Conservation (phyloP, 2,888 invertebrate genomes). For the Drosophila hamatofila region DNA sequence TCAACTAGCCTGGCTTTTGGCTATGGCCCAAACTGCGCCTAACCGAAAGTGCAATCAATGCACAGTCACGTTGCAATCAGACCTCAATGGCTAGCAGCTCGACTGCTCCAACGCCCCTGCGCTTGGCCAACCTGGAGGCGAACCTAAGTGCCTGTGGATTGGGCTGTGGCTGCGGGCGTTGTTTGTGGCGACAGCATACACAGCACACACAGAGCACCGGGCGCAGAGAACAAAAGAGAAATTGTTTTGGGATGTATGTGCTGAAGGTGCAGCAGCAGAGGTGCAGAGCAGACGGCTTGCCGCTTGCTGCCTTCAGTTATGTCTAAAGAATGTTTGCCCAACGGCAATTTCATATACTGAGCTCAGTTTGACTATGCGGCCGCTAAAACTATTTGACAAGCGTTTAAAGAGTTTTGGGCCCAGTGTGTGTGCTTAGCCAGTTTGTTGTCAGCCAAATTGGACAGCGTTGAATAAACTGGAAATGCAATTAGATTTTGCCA, state of each 20-base stretch:
- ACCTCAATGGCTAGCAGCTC: slow-evolving; percentile 5
- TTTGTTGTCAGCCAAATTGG: background rate
- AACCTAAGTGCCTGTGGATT: background rate
- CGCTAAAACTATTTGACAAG: slow-evolving; percentile 37
- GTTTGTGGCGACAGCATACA: slow-evolving; percentile 7
- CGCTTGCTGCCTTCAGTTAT: background rate
- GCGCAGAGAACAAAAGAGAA: slow-evolving; percentile 5
- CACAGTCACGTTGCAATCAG: slow-evolving; percentile 48
- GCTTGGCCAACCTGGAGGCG: background rate
- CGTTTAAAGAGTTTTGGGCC: background rate
- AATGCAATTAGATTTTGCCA: slow-evolving; percentile 29
- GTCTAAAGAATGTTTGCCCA: slow-evolving; percentile 23
- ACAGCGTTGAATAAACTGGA: slow-evolving; percentile 9
- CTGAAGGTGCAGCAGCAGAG: background rate
- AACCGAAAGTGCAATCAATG: slow-evolving; percentile 38
- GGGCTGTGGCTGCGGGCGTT: background rate
- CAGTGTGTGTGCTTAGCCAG: slow-evolving; percentile 1
- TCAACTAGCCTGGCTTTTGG: background rate
- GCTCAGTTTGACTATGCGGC: slow-evolving; percentile 31
- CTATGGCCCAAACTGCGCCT: background rate
- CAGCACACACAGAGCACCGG: background rate
- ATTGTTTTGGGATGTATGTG: slow-evolving; percentile 20
- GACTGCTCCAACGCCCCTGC: background rate
- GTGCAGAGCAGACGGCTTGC: background rate
- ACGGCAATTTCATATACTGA: slow-evolving; percentile 31